Evolutionary conservation across 2,888 invertebrate genomes (phyloP), one percentile per base, ranked within the genome.

Genomic region (Andrena hattorfiana): DNA sequence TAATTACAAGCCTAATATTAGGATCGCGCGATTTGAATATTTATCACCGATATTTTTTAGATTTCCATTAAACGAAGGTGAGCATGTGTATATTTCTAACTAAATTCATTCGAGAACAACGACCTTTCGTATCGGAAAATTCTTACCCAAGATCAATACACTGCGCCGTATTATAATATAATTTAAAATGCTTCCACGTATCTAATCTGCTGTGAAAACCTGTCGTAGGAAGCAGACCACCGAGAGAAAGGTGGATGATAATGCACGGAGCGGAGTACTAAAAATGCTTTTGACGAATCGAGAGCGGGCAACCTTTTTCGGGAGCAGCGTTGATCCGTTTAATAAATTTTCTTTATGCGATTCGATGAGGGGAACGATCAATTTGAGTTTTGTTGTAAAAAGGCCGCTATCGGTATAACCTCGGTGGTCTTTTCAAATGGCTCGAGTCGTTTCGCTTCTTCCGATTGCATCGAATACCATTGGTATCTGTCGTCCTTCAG

Each of bases 391-490:
- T 51, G 60, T 78, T 74, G 28, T 73, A 77, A 81, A 79, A 81
- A 32, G 63, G 7, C 42, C 60, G 77, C 51, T 87, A 88, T 88
- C 89, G 30, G 20, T 7, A 20, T 80, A 71, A 70, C 72, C 75
- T 68, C 59, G 87, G 87, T 85, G 88, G 87, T 88, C 87, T 67
- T 60, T 76, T 76, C 66, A 51, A 74, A 56, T 64, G 69, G 30
- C 66, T 74, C 62, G 62, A 81, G 70, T 30, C 20, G 77, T 67
- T 71, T 66, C 63, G 67, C 66, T 81, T 67, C 69, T 51, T 74
- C 75, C 67, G 87, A 89, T 86, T 83, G 66, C 67, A 76, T 87
- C 79, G 84, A 79, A 89, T 85, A 82, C 87, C 86, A 81, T 30
- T 60, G 81, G 68, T 86, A 85, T 87, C 89, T 77, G 78, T 66